Conservation (phyloP, 2,888 invertebrate species). For the Papilio demoleus region DNA sequence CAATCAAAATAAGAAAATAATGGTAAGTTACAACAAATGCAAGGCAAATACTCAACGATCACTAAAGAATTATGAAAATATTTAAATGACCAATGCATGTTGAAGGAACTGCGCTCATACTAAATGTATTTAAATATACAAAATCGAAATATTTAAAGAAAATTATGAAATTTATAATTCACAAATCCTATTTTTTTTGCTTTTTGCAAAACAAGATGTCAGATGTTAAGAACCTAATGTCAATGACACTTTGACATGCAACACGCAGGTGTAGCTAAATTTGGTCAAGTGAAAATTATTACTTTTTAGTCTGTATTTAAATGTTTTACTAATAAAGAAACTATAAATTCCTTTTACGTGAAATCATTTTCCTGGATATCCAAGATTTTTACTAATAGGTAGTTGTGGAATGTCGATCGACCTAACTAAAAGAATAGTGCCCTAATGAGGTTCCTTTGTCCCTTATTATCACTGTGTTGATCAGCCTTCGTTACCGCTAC, state of each 20-base stretch:
- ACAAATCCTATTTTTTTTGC: slow-evolving; percentile 6
- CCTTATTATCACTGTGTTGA: too few species aligned
- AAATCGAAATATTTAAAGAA: slow-evolving; percentile 1
- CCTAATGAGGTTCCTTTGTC: too few species aligned
- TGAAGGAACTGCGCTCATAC: slow-evolving; percentile 56
- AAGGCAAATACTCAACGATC: slow-evolving; percentile 16
- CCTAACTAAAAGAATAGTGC: too few species aligned
- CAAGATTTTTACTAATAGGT: too few species aligned
- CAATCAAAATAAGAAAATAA: slow-evolving; percentile 44
- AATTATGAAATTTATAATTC: slow-evolving; percentile 9
- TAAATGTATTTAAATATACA: slow-evolving; percentile 14
- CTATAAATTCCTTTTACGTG: too few species aligned
- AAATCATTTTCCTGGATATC: too few species aligned
- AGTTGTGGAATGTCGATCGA: too few species aligned
- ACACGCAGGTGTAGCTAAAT: slow-evolving; percentile 6
- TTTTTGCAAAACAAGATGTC: slow-evolving; percentile 21
- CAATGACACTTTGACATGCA: slow-evolving; percentile 20
- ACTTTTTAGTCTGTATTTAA: neutral
- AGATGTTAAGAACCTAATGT: slow-evolving; percentile 4
- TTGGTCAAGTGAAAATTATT: neutral
- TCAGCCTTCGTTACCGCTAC: too few species aligned
- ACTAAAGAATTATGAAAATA: slow-evolving; percentile 36
- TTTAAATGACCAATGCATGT: slow-evolving; percentile 67
- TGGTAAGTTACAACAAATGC: slow-evolving; percentile 33
- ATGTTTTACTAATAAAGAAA: too few species aligned